Conservation (phyloP, 2,888 invertebrate species). For the Perithous albicinctus region DNA sequence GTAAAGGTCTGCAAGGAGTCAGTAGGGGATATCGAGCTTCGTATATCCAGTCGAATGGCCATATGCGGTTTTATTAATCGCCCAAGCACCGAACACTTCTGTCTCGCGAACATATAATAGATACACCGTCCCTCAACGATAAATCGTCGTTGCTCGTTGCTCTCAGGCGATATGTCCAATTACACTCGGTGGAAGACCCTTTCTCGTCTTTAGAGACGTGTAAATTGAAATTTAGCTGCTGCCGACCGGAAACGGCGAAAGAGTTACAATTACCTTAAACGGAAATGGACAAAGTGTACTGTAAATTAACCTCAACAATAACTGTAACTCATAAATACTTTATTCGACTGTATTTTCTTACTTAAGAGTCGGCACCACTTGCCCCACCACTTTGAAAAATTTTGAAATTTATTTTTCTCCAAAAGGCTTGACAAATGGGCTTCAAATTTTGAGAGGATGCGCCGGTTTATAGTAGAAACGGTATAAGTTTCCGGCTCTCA, state of each 20-base stretch:
- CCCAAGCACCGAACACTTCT: conserved; percentile 26
- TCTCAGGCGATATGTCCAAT: conserved; percentile 15
- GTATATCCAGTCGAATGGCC: conserved; percentile 27
- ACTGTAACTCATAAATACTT: neutral
- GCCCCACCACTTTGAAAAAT: no score
- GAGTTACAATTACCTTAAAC: neutral
- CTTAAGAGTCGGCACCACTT: no score
- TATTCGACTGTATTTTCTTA: neutral
- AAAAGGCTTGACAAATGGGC: no score
- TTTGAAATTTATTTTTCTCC: no score
- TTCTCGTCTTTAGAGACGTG: conserved; percentile 17
- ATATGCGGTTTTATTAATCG: conserved; percentile 46
- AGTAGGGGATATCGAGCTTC: conserved; percentile 41
- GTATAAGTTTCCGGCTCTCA: no score
- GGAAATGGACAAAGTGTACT: neutral
- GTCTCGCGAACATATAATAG: neutral
- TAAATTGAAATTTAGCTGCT: conserved; percentile 37
- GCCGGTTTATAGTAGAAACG: no score
- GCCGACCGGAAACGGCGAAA: conserved; percentile 28
- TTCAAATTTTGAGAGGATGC: no score
- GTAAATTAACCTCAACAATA: no score
- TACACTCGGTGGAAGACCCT: neutral
- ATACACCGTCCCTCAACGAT: conserved; percentile 1
- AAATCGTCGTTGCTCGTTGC: conserved; percentile 34
- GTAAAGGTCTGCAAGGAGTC: conserved; percentile 5